These are phyloP conservation scores for Leucosticte australis DNA, from an alignment of 2,113 vertebrate genomes.

Conservation along the genomic window DNA sequence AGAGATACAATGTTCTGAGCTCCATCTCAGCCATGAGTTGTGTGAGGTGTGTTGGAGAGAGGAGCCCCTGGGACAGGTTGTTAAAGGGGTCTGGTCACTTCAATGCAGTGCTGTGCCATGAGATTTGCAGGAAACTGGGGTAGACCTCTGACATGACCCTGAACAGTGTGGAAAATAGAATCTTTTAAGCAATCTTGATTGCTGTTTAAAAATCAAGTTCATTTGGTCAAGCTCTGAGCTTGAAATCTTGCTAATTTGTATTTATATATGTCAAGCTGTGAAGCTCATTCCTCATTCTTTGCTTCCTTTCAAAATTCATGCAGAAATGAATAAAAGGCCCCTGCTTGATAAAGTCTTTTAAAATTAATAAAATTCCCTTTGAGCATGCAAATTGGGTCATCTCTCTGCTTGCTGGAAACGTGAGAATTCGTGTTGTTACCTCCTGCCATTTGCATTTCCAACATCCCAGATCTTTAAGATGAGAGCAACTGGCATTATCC, in stretches of 20 bases:
- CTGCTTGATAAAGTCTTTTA: not conserved
- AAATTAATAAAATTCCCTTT: slow-evolving; percentile 19
- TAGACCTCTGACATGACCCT: not conserved
- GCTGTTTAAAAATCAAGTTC: not conserved
- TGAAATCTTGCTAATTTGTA: slow-evolving; percentile 10
- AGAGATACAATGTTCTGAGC: not conserved
- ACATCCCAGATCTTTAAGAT: not conserved
- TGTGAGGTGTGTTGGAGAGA: not conserved
- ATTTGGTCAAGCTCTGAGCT: not conserved
- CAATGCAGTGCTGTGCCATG: accelerated
- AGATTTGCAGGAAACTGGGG: not conserved
- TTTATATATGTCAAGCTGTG: not conserved
- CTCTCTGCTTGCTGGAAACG: not conserved
- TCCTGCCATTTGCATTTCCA: not conserved
- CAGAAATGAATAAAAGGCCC: not conserved
- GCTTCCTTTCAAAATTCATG: slow-evolving; percentile 6
- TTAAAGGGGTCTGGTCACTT: not conserved
- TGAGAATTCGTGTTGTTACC: not conserved
- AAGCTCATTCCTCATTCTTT: not conserved
- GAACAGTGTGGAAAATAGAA: not conserved
- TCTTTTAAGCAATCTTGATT: not conserved
- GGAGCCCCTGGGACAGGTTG: not conserved
- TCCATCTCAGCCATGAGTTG: not conserved
- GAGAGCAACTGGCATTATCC: not conserved
- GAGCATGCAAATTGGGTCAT: slow-evolving; percentile 12